These are phyloP conservation scores for Odobenus rosmarus DNA, from an alignment of 2,113 vertebrate species.

Conservation along the genomic window DNA sequence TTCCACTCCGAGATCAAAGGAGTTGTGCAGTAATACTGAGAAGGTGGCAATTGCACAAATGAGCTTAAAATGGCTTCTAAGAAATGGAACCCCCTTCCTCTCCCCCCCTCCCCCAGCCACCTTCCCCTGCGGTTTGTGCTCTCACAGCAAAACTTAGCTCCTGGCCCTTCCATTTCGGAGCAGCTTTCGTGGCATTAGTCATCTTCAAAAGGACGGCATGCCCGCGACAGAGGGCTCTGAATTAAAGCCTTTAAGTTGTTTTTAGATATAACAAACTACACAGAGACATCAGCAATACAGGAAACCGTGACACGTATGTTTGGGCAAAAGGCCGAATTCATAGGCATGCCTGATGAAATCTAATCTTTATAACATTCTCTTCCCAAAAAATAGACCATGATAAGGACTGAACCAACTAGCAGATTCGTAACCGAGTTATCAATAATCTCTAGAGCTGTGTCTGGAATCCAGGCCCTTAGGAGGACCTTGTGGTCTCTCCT, in stretches of 20 bases:
- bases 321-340: background rate
- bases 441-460: background rate
- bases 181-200: background rate
- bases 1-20: constrained; percentile 66
- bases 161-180: background rate
- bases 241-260: background rate
- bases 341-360: background rate
- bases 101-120: background rate
- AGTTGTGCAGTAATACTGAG: background rate
- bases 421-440: background rate
- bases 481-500: background rate
- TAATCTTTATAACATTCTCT: background rate
- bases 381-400: background rate
- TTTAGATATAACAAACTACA: background rate
- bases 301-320: background rate
- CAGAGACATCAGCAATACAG: background rate
- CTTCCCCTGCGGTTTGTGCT: background rate
- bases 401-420: background rate
- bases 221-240: background rate
- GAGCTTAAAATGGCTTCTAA: constrained; percentile 1
- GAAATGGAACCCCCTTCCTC: background rate
- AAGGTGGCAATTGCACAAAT: constrained; percentile 45
- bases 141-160: background rate
- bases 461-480: background rate
- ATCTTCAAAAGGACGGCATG: constrained; percentile 38